phyloP scores from a whole-genome alignment of 2,888 invertebrate genomes.

The Cyrtodaria siliqua region DNA sequence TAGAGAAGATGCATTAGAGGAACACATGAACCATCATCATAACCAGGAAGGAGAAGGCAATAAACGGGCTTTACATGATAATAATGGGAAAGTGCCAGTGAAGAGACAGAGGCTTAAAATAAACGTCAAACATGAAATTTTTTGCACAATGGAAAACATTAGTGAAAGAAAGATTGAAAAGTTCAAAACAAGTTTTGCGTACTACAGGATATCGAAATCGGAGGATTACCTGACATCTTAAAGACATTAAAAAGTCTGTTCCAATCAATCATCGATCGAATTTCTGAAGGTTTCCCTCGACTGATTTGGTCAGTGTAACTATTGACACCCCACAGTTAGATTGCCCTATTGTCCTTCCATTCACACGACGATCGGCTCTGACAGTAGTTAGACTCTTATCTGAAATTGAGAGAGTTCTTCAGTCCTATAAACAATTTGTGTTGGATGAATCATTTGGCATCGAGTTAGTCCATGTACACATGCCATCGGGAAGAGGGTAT shows the following conservation, averaged over 20 bases:
- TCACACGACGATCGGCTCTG: conserved; percentile 27
- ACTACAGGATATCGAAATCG: conserved; percentile 14
- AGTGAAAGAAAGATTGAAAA: conserved; percentile 14
- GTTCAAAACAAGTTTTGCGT: conserved; percentile 5
- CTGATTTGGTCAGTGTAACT: conserved; percentile 38
- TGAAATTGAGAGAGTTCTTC: conserved; percentile 47
- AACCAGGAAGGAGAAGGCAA: too few species aligned
- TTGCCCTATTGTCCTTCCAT: conserved; percentile 30
- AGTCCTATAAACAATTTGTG: conserved; percentile 50
- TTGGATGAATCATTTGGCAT: conserved; percentile 32
- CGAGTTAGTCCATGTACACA: conserved; percentile 22
- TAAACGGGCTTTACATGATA: too few species aligned
- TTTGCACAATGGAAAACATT: conserved; percentile 6
- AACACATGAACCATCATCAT: background rate
- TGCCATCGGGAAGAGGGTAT: conserved; percentile 9
- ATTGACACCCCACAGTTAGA: conserved; percentile 43
- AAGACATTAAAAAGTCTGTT: conserved; percentile 10
- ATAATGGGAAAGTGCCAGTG: too few species aligned
- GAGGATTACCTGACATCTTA: conserved; percentile 6
- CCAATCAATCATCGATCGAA: conserved; percentile 6
- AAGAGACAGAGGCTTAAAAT: too few species aligned
- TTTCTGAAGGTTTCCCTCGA: conserved; percentile 10
- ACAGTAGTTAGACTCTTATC: conserved; percentile 36
- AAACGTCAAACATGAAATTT: background rate
- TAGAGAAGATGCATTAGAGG: conserved; percentile 18